Conservation (phyloP, 2,797 vertebrate genomes). For the Etheostoma nigrum region DNA sequence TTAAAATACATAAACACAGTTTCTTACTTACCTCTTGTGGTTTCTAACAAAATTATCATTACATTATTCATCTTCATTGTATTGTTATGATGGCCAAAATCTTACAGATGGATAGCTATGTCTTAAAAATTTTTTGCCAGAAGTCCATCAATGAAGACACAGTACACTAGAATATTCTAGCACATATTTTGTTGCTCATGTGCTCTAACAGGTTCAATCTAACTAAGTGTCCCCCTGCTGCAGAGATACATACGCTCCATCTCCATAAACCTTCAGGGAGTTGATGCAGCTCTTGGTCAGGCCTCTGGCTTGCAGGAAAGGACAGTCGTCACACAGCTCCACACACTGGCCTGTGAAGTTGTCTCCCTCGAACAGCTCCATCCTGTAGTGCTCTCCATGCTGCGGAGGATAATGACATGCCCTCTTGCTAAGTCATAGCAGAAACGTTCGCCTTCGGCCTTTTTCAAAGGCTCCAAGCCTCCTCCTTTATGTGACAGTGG, state of each 20-base stretch:
- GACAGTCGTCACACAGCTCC: conserved; percentile 89
- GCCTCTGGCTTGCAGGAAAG: conserved; percentile 87
- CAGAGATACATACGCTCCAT: conserved; percentile 86
- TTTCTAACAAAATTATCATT: not conserved
- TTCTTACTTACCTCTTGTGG: not conserved
- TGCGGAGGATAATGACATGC: conserved; percentile 68
- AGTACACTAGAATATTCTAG: not conserved
- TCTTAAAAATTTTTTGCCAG: not conserved
- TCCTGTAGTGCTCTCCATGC: conserved; percentile 90
- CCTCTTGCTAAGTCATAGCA: conserved; percentile 44
- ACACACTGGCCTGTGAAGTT: conserved; percentile 87
- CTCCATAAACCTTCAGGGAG: conserved; percentile 89
- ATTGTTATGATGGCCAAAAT: not conserved
- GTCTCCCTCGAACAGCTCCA: conserved; percentile 89
- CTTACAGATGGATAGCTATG: not conserved
- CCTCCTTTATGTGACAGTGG: conserved; percentile 4
- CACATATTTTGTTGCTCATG: not conserved
- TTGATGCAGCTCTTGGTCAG: conserved; percentile 89
- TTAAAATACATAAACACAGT: not conserved
- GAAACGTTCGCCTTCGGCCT: conserved; percentile 28
- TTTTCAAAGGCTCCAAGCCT: conserved; percentile 29
- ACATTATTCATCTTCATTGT: not conserved
- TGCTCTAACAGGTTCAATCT: not conserved
- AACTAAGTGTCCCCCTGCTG: not conserved
- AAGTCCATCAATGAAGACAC: not conserved